These are phyloP conservation scores for Danio tinwini DNA, from an alignment of 2,797 vertebrate species.

Conservation along the genomic window DNA sequence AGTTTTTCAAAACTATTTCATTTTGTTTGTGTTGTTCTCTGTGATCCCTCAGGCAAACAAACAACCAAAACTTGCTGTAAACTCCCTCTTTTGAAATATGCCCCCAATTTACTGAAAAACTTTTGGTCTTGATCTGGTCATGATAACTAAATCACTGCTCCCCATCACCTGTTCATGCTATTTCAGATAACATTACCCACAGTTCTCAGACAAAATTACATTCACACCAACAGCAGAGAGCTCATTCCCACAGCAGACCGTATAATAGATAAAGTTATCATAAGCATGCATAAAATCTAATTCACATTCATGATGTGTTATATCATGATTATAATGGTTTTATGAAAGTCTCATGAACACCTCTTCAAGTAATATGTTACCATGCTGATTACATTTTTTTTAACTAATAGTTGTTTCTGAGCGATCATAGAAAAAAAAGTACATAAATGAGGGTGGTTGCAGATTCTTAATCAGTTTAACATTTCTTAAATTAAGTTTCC, in stretches of 20 bases:
- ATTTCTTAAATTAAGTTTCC: too few species aligned
- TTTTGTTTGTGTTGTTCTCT: neutral
- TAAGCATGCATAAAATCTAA: too few species aligned
- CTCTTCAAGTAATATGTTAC: too few species aligned
- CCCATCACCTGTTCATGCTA: neutral
- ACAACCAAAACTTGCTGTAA: neutral
- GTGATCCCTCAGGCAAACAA: neutral
- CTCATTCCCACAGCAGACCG: slow-evolving; percentile 24
- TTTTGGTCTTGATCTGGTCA: neutral
- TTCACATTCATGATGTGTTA: too few species aligned
- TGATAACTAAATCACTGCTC: neutral
- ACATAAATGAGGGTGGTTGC: too few species aligned
- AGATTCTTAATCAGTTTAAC: too few species aligned
- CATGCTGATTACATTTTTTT: too few species aligned
- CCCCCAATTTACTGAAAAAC: slow-evolving; percentile 15
- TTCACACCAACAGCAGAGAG: neutral
- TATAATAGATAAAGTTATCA: neutral
- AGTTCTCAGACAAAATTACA: slow-evolving; percentile 25
- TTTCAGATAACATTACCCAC: slow-evolving; percentile 29
- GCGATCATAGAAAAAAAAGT: too few species aligned
- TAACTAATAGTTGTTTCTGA: too few species aligned
- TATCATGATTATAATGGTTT: too few species aligned
- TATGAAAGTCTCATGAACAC: too few species aligned
- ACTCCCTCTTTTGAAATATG: neutral
- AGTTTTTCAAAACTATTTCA: neutral